Evolutionary conservation across 2,797 vertebrate genomes (phyloP), one percentile per base, ranked within the genome.

Genomic region (Nyctibius grandis): DNA sequence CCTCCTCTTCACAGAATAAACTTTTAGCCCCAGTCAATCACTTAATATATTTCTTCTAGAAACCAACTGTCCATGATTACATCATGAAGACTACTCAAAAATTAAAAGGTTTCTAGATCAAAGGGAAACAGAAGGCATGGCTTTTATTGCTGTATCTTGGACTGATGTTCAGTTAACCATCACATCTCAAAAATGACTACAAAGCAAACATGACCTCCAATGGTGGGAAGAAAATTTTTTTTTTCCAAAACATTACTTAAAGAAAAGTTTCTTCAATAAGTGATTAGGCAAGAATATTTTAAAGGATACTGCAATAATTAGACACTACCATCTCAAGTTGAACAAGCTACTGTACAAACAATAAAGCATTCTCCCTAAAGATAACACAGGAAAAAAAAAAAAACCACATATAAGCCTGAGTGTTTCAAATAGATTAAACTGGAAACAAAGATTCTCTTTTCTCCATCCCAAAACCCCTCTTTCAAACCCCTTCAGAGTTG

Each of bases 191-290:
- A 94, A 95, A 96, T 95, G 91, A 92, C 91, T 94, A 94, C 72
- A 82, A 64, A 96, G 94, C 80, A 82, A 57, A 88, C 91, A 94
- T 64, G 74, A 93, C 80, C 82, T 85, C 40, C 70, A 40, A 74
- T 74, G 23, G 53, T 31, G 59, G 34, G 20, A 31, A 31, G 88
- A 63, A n/a, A 15, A 14, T 45, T 85, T 78, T 93, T 76, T 53
- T 60, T 83, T 25, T 88, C 77, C n/a, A 94, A 93, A 96, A 65
- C 78, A 92, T 68, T 95, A 91, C 75, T 96, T 85, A 80, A 74
- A 94, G 90, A 91, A 96, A 95, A 69, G 61, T 59, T 78, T 95
- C 79, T 96, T 93, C 78, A 93, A 79, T 57, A 80, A 92, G 79
- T 68, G 92, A 81, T 84, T 79, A 94, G 79, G 68, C 91, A 96